A percentile compares a stretch with the other conserved stretches of the same genome.
These are phyloP conservation scores for Galerucella nymphaeae DNA, from an alignment of 2,888 invertebrate genomes.

Conservation along the genomic window DNA sequence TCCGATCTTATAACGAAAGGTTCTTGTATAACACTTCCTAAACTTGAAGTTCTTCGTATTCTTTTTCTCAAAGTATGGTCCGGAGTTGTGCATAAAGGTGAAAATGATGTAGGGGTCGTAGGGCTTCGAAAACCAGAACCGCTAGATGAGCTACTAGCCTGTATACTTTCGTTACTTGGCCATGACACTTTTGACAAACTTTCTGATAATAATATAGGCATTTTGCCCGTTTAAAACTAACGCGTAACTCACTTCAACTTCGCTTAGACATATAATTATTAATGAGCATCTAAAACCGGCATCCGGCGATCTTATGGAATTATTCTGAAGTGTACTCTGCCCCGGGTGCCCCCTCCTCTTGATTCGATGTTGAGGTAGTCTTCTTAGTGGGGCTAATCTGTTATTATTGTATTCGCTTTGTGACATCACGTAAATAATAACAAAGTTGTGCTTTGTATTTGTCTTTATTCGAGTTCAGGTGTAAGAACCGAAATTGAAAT, in stretches of 20 bases:
- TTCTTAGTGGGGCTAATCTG: background rate
- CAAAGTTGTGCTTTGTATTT: background rate
- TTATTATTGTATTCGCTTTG: background rate
- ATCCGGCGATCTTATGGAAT: conserved; percentile 57
- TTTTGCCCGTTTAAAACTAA: conserved; percentile 51
- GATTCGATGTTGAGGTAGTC: conserved; percentile 53
- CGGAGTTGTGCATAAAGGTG: conserved; percentile 69
- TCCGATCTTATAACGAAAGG: conserved; percentile 66
- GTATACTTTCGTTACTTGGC: conserved; percentile 67
- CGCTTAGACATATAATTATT: conserved; percentile 39
- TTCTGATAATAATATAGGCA: conserved; percentile 77
- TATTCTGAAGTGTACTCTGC: conserved; percentile 57
- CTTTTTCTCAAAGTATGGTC: conserved; percentile 66
- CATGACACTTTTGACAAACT: conserved; percentile 69
- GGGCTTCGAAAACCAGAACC: conserved; percentile 63
- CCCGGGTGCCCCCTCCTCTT: conserved; percentile 53
- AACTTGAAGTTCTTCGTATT: conserved; percentile 68
- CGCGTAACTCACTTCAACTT: background rate
- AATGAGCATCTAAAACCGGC: conserved; percentile 48
- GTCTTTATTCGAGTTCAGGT: background rate
- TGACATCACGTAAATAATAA: background rate
- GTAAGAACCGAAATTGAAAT: conserved; percentile 5
- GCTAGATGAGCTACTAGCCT: conserved; percentile 65
- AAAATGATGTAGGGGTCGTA: conserved; percentile 65
- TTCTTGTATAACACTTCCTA: conserved; percentile 71